Conservation (phyloP, 2,113 vertebrate genomes). For the Mesocricetus auratus region DNA sequence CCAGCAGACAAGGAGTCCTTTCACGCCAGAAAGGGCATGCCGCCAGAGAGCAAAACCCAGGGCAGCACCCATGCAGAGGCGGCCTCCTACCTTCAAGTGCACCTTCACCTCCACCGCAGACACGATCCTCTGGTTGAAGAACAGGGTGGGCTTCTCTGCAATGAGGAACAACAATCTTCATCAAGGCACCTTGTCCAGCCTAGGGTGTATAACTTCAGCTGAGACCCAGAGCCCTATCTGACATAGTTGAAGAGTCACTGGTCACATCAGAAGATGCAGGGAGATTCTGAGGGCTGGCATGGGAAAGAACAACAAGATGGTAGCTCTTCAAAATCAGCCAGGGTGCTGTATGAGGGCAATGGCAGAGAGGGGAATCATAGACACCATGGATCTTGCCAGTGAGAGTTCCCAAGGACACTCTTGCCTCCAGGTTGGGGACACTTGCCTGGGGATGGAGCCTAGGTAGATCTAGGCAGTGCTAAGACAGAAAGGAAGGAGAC, state of each 20-base stretch:
- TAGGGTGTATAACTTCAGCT: not conserved
- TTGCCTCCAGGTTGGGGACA: not conserved
- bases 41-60: not conserved
- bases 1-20: conserved; percentile 72
- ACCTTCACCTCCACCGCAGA: not conserved
- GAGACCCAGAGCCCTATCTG: not conserved
- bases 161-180: not conserved
- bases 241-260: not conserved
- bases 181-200: not conserved
- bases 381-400: not conserved
- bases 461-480: not conserved
- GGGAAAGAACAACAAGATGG: not conserved
- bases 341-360: not conserved
- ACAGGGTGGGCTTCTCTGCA: conserved; percentile 24
- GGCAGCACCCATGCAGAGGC: not conserved
- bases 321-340: not conserved
- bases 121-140: not conserved
- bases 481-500: not conserved
- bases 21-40: conserved; percentile 71
- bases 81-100: not conserved
- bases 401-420: not conserved
- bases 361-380: accelerated
- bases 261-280: not conserved
- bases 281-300: not conserved
- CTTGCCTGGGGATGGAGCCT: not conserved